These are phyloP conservation scores for Astyanax mexicanus DNA, from an alignment of 2,797 vertebrate species.

Conservation along the genomic window DNA sequence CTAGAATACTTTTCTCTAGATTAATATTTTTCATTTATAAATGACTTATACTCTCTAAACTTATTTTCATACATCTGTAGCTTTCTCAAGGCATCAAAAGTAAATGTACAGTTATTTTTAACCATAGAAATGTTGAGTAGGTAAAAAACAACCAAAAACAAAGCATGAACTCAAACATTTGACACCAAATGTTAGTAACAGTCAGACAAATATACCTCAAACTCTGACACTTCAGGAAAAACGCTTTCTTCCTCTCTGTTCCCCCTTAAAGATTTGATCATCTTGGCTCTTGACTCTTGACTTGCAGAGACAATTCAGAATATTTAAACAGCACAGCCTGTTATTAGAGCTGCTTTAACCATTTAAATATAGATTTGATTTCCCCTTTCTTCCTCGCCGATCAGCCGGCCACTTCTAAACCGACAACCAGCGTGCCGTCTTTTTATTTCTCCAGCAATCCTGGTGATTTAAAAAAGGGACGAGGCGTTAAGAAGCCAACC, in stretches of 20 bases:
- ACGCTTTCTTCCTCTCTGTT: background rate
- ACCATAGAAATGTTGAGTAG: slow-evolving; percentile 29
- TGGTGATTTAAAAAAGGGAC: background rate
- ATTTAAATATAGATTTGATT: slow-evolving; percentile 1
- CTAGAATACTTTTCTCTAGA: slow-evolving; percentile 38
- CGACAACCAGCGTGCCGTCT: background rate
- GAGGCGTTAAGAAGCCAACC: background rate
- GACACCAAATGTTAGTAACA: slow-evolving; percentile 42
- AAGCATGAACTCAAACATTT: slow-evolving; percentile 49
- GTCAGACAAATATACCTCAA: slow-evolving; percentile 36
- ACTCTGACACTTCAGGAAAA: slow-evolving; percentile 40
- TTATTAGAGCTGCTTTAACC: background rate
- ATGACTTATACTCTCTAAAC: slow-evolving; percentile 50
- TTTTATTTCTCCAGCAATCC: background rate
- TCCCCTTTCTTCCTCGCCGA: background rate
- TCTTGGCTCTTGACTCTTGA: slow-evolving; percentile 9
- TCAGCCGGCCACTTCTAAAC: background rate
- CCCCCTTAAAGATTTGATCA: background rate
- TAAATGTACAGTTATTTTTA: slow-evolving; percentile 25
- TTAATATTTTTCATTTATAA: slow-evolving; percentile 47
- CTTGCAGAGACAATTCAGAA: background rate
- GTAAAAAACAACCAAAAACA: slow-evolving; percentile 29
- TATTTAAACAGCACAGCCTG: slow-evolving; percentile 2
- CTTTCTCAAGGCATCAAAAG: slow-evolving; percentile 36
- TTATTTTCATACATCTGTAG: slow-evolving; percentile 34